Percentiles rank a stretch among this genome's conserved stretches.
Evolutionary conservation across 2,113 vertebrate genomes (phyloP).

Genomic region (Chroicocephalus ridibundus): DNA sequence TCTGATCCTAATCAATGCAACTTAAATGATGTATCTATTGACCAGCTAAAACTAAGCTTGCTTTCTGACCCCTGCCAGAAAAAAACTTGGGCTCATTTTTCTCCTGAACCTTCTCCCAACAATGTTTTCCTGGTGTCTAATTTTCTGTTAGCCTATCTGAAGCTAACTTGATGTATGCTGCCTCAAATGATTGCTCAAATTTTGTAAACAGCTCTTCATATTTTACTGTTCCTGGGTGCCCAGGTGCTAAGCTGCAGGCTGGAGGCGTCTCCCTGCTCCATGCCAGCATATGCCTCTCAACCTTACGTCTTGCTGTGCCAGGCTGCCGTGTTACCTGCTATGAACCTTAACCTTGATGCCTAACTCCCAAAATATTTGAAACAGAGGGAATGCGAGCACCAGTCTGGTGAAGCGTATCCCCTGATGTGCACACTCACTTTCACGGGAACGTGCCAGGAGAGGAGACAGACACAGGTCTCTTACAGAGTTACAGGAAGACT

Average conservation of each 20-base stretch:
- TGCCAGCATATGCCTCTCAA: not conserved
- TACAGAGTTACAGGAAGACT: not conserved
- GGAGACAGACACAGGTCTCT: not conserved
- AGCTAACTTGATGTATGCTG: not conserved
- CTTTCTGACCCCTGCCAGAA: not conserved
- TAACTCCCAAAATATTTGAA: not conserved
- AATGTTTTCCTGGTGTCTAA: not conserved
- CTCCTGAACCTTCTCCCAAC: not conserved
- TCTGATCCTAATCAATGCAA: not conserved
- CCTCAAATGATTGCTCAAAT: not conserved
- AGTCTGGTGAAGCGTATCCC: rapidly evolving
- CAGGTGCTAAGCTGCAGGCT: not conserved
- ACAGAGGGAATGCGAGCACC: not conserved
- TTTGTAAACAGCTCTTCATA: not conserved
- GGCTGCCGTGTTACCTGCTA: not conserved
- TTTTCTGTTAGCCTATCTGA: not conserved
- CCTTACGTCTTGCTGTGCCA: rapidly evolving
- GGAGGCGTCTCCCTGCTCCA: not conserved
- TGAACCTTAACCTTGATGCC: not conserved
- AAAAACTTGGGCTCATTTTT: not conserved
- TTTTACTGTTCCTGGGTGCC: not conserved
- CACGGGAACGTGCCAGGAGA: not conserved
- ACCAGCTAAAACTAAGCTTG: not conserved
- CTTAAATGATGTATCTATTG: not conserved
- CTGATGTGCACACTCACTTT: not conserved